Evolutionary conservation across 2,113 vertebrate species (phyloP), one percentile per base, ranked within the genome.

Genomic region (Silurus glanis): DNA sequence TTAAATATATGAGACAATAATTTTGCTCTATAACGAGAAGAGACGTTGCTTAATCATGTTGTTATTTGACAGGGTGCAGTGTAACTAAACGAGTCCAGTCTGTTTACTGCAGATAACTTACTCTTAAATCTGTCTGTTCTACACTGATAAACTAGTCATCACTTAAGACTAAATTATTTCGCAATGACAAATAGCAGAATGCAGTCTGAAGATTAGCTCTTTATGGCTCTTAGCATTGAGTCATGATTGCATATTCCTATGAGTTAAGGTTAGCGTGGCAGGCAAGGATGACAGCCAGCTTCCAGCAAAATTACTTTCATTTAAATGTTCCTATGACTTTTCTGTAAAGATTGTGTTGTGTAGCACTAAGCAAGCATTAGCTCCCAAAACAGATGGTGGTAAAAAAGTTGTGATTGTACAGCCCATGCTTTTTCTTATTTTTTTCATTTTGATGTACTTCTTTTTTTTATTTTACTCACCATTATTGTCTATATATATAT

Each of bases 111-210:
- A 82, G 59, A 37, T 84, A 82, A 86, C 90, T 89, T 89, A 90
- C 90, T 90, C 88, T 78, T 92, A 56, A 86, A 85, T 89, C 89
- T 72, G 89, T 82, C 89, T 94, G 93, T 93, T 93, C 94, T 92
- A 91, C 78, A 91, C 93, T 90, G 95, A 94, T 95, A 94, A 94
- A 94, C 87, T 89, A 87, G 91, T 93, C 92, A 91, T 94, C 94
- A 92, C 88, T 87, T 45, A 51, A 82, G 87, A 84, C 89, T 88
- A 76, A 84, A 67, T 81, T 28, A 74, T 82, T 25, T 61, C 55
- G 56, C 9, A 23, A 12, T 37, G 72, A 67, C 25, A 25, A 78
- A 72, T 82, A 69, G 64, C 23, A 56, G 71, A 83, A 61, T 55
- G 51, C n/a, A 83, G 72, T 87, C n/a, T 84, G 58, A 61, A 37